Evolutionary conservation across 1,140 invertebrate species (phyloP).

Genomic region (Elymnias hypermnestra): DNA sequence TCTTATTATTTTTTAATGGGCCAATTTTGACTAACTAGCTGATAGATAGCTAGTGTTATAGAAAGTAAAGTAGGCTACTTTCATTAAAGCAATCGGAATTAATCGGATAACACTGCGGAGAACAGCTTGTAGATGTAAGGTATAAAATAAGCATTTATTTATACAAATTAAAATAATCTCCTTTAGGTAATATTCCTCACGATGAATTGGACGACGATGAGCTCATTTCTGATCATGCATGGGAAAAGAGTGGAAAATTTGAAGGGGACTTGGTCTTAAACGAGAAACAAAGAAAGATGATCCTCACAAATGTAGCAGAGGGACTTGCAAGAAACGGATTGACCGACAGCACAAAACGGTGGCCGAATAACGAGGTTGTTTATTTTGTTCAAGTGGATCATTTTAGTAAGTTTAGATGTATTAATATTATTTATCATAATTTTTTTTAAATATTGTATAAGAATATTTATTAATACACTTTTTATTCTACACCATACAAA

Average conservation of each 20-base stretch:
- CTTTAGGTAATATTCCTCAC: constrained; percentile 44
- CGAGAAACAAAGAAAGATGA: constrained; percentile 56
- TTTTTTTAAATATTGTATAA: no score
- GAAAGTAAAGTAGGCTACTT: no score
- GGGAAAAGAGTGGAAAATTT: constrained; percentile 74
- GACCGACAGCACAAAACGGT: constrained; percentile 76
- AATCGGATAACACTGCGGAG: no score
- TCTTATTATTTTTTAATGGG: no score
- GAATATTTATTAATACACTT: background rate
- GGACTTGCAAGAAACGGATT: constrained; percentile 78
- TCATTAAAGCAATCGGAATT: no score
- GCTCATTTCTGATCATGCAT: constrained; percentile 52
- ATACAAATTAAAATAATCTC: constrained; percentile 58
- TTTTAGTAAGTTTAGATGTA: constrained; percentile 76
- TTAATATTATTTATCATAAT: no score
- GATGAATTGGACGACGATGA: constrained; percentile 57
- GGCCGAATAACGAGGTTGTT: constrained; percentile 80
- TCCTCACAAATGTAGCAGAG: constrained; percentile 61
- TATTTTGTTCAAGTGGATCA: constrained; percentile 80
- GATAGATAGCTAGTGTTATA: no score
- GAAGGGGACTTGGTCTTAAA: constrained; percentile 73
- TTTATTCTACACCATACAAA: no score
- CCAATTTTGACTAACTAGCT: no score
- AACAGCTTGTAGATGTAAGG: no score
- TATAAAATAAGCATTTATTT: no score